A percentile compares a stretch with the other conserved stretches of the same genome.
Conservation (phyloP, 2,113 vertebrate genomes). For the Hypanus sabinus region DNA sequence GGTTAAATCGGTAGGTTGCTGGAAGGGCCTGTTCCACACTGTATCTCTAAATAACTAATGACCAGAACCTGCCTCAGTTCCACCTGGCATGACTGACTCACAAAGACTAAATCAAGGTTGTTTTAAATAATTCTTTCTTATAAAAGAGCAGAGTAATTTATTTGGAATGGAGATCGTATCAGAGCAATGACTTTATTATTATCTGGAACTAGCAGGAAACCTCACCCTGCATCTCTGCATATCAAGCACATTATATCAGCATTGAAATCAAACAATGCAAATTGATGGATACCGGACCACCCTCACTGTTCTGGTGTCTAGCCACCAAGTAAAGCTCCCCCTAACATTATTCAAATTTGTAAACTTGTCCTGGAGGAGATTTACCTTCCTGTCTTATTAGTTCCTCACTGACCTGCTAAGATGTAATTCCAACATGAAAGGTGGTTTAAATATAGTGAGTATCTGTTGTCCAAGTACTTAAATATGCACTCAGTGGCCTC, state of each 20-base stretch:
- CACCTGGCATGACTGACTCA: neutral
- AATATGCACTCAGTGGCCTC: neutral
- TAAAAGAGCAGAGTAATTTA: neutral
- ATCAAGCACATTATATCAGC: neutral
- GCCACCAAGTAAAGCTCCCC: neutral
- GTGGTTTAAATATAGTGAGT: neutral
- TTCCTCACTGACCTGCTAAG: neutral
- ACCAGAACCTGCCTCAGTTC: neutral
- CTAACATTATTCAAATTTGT: neutral
- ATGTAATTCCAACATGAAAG: neutral
- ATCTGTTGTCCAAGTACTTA: neutral
- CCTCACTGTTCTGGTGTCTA: neutral
- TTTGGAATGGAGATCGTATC: neutral
- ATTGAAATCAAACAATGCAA: slow-evolving; percentile 3
- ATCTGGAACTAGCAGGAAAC: neutral
- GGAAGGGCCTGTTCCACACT: neutral
- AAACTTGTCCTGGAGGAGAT: neutral
- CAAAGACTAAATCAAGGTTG: neutral
- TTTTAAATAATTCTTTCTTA: neutral
- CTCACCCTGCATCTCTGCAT: neutral
- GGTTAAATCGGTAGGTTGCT: too few relatives aligned
- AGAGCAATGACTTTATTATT: neutral
- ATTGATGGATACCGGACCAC: neutral
- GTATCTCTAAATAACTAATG: neutral
- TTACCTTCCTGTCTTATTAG: neutral